Conservation (phyloP, 2,113 vertebrate species). For the Muntiacus muntjak region DNA sequence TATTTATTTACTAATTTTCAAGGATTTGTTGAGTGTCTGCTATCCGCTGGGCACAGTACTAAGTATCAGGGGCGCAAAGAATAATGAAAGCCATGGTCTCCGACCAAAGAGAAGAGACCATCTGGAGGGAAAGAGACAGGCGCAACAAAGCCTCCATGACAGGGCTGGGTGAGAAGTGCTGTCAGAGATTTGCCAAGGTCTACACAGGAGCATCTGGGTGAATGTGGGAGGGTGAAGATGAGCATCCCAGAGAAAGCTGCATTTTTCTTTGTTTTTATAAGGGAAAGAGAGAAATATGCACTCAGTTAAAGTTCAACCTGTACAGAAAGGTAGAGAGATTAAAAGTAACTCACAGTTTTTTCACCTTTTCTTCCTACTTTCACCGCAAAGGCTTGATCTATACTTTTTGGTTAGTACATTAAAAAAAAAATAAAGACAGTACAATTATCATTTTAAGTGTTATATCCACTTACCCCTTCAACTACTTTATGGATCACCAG, state of each 20-base stretch:
- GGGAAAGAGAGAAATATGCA: background rate
- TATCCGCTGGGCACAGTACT: background rate
- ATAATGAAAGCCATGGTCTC: background rate
- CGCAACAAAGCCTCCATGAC: background rate
- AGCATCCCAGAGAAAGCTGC: background rate
- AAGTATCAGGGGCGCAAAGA: background rate
- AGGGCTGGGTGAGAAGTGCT: background rate
- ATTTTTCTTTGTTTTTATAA: background rate
- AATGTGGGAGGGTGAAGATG: background rate
- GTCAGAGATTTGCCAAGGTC: background rate
- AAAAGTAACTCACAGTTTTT: background rate
- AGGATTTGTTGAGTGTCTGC: background rate
- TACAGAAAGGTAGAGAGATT: background rate
- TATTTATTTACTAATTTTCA: background rate
- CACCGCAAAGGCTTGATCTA: background rate
- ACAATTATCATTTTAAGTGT: background rate
- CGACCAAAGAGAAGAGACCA: background rate
- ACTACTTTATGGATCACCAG: background rate
- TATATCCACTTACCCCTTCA: background rate
- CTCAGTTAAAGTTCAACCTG: background rate
- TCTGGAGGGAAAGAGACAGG: background rate
- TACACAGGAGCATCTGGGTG: background rate
- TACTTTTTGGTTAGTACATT: background rate
- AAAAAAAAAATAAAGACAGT: background rate
- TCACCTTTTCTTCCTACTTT: background rate